phyloP scores from a whole-genome alignment of 2,888 invertebrate species.

The Tiliacea citrago region DNA sequence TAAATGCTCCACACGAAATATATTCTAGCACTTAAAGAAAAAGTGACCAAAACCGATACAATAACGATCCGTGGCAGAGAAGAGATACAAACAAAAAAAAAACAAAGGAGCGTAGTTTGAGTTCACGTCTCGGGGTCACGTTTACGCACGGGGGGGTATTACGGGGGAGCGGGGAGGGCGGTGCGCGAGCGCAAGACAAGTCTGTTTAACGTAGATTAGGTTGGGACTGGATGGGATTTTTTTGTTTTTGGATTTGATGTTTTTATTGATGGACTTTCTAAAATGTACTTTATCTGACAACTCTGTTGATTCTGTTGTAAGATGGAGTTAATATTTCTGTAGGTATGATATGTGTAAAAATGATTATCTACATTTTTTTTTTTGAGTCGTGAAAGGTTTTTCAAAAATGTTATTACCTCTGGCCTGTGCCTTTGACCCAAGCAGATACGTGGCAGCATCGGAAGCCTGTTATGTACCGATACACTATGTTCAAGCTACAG shows the following conservation, averaged over 20 bases:
- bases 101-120: slow-evolving; percentile 74
- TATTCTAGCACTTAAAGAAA: slow-evolving; percentile 25
- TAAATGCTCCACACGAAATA: background rate
- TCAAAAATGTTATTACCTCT: background rate
- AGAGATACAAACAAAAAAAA: slow-evolving; percentile 72
- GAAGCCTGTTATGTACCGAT: background rate
- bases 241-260: background rate
- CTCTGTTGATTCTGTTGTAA: no score
- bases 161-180: slow-evolving; percentile 71
- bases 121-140: slow-evolving; percentile 88
- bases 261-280: background rate
- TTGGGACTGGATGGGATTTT: slow-evolving; percentile 57
- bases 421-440: no score
- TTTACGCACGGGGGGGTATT: slow-evolving; percentile 88
- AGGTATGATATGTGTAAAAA: no score
- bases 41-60: slow-evolving; percentile 45
- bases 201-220: slow-evolving; percentile 71
- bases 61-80: slow-evolving; percentile 66
- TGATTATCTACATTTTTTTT: accelerated
- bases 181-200: slow-evolving; percentile 79
- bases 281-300: no score
- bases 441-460: background rate
- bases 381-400: background rate
- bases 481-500: no score
- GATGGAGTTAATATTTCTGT: background rate